A percentile compares a stretch with the other conserved stretches of the same genome.
Conservation (phyloP, 2,113 vertebrate species). For the Mixornis gularis region DNA sequence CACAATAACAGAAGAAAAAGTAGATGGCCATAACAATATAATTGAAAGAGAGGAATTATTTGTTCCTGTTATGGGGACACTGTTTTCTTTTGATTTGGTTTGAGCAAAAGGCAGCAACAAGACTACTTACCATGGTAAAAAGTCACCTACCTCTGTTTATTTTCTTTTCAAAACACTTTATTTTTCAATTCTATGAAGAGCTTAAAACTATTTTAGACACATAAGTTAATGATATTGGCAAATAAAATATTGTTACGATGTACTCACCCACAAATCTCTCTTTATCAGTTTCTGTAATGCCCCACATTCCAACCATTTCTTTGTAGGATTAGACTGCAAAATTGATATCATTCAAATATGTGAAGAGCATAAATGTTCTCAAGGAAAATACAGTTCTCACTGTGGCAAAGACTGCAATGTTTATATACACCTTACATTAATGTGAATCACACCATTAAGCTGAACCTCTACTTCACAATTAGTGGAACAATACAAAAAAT, state of each 20-base stretch:
- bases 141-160: conserved; percentile 24
- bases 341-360: conserved; percentile 37
- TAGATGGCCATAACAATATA: neutral
- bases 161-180: conserved; percentile 44
- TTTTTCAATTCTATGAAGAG: conserved; percentile 25
- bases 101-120: neutral
- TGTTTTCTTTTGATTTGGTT: conserved; percentile 45
- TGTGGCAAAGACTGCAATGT: conserved; percentile 18
- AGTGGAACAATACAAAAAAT: conserved; percentile 6
- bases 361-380: neutral
- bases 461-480: conserved; percentile 47
- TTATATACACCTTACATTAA: neutral
- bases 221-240: neutral
- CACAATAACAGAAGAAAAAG: neutral
- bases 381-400: conserved; percentile 34
- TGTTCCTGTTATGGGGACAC: conserved; percentile 16
- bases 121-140: conserved; percentile 38
- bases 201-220: conserved; percentile 2
- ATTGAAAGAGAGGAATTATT: neutral
- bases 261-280: neutral
- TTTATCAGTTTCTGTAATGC: conserved; percentile 26
- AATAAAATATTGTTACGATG: neutral
- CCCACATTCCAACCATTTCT: neutral
- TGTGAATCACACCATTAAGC: neutral
- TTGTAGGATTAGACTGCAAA: conserved; percentile 23